A percentile compares a stretch with the other conserved stretches of the same genome.
phyloP scores from a whole-genome alignment of 2,113 vertebrate species.

The Chaenogobius annularis region DNA sequence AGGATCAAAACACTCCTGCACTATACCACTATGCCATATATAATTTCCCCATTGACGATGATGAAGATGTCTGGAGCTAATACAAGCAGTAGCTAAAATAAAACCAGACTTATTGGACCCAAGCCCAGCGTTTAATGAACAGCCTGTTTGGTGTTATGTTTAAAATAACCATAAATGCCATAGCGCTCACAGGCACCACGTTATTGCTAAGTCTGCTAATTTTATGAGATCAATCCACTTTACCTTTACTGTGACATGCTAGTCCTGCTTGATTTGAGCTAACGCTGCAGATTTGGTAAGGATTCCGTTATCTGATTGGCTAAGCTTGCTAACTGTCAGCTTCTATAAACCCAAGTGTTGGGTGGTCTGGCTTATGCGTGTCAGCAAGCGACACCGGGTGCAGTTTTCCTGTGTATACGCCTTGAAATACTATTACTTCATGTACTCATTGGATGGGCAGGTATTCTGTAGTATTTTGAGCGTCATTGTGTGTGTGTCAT shows the following conservation, averaged over 20 bases:
- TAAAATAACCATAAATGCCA: constrained; percentile 25
- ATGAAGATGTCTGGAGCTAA: constrained; percentile 2
- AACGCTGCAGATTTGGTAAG: constrained; percentile 26
- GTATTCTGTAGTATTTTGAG: constrained; percentile 47
- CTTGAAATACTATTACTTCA: constrained; percentile 37
- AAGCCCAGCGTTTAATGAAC: constrained; percentile 22
- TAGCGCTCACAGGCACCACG: constrained; percentile 14
- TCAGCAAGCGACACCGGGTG: constrained; percentile 48
- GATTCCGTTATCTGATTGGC: constrained; percentile 59
- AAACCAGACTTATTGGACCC: constrained; percentile 43
- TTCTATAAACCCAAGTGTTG: constrained; percentile 66
- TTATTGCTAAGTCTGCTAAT: constrained; percentile 4
- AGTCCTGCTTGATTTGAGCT: constrained; percentile 23
- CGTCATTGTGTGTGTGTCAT: constrained; percentile 62
- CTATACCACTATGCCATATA: neutral
- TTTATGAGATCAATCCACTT: constrained; percentile 23
- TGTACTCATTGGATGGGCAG: neutral
- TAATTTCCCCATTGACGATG: constrained; percentile 2
- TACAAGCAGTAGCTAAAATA: constrained; percentile 14
- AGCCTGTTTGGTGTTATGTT: constrained; percentile 33
- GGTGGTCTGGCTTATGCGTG: constrained; percentile 57
- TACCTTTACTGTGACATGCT: constrained; percentile 22
- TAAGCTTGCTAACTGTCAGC: constrained; percentile 48
- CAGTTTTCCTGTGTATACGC: constrained; percentile 52
- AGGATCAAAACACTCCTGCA: neutral